Conservation (phyloP, 2,888 invertebrate species). For the Temnothorax rugatulus region DNA sequence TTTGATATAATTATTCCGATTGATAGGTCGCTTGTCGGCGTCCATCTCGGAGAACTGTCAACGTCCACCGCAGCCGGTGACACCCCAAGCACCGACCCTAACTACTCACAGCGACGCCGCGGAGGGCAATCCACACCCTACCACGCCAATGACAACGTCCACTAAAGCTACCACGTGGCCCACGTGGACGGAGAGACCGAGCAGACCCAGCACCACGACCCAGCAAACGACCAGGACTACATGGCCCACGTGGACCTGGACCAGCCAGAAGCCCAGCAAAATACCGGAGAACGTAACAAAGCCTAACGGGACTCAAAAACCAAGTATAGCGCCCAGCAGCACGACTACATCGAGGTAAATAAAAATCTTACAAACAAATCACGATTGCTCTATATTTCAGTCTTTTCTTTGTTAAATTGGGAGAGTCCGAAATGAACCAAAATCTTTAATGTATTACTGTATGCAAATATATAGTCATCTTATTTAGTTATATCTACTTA, state of each 20-base stretch:
- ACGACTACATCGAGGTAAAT: conserved; percentile 73
- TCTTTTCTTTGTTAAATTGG: neutral
- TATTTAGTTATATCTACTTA: neutral
- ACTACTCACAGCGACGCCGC: conserved; percentile 90
- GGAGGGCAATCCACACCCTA: conserved; percentile 78
- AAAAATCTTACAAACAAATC: neutral
- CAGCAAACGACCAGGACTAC: conserved; percentile 73
- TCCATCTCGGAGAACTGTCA: conserved; percentile 89
- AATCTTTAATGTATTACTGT: neutral
- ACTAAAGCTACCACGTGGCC: conserved; percentile 81
- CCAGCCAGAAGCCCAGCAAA: conserved; percentile 61
- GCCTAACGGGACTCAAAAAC: conserved; percentile 50
- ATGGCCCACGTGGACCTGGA: conserved; percentile 81
- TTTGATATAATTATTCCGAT: neutral
- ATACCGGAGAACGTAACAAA: conserved; percentile 32
- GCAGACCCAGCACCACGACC: conserved; percentile 65
- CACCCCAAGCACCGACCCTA: conserved; percentile 92
- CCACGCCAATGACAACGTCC: conserved; percentile 76
- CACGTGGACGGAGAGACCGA: conserved; percentile 81
- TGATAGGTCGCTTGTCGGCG: conserved; percentile 33
- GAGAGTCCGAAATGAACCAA: neutral
- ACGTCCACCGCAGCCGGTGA: conserved; percentile 91
- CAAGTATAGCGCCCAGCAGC: conserved; percentile 41
- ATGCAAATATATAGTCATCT: neutral
- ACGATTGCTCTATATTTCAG: neutral